Evolutionary conservation across 1,140 invertebrate genomes (phyloP), one percentile per base, ranked within the genome.

Genomic region (Plectrocnemia conspersa): DNA sequence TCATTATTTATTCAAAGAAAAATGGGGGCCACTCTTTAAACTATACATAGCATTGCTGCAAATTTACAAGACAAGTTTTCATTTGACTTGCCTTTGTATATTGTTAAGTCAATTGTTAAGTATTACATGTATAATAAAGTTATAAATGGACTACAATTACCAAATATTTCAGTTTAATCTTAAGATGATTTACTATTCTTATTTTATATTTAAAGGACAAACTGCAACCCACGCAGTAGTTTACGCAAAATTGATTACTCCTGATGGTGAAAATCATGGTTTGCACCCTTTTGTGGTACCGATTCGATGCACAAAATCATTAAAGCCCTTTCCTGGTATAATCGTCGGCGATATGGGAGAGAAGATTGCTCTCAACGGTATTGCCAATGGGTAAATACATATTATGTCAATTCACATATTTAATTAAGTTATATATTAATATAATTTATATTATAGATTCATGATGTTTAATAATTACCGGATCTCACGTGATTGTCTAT

Each of bases 391-490:
- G 80, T 86, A 68, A 65, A 64, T 64, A 35, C 36, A 16, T 46
- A 47, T 33, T 47, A 41, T 29, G 13, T 9, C 27, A 29, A 9
- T 29, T 29, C 7, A 9, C 7, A 29, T 29, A 9, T 29, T 7
- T 13, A 29, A 29, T 7, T n/a, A n/a, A n/a, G n/a, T 46, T 46
- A 13, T 53, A 3, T 15, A 23, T 23, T 11, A 45, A 52, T 44
- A 52, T 18, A 18, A 6, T 49, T 49, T 61, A 19, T 13, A 15
- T 65, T 49, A 15, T 55, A 79, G 78, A 5, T 93, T 94, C 68
- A 68, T 93, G 4, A 80, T 89, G 67, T 94, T 96, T 65, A 78
- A 91, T 52, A 82, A 93, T 54, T 92, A 92, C 67, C 72, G 76
- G 45, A 82, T 96, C 36, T 85, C 91, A 0, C 80, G 84, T 46